Percentiles rank a stretch among this genome's conserved stretches.
Evolutionary conservation across 2,797 vertebrate species (phyloP).

Genomic region (Enteromius paludinosus): DNA sequence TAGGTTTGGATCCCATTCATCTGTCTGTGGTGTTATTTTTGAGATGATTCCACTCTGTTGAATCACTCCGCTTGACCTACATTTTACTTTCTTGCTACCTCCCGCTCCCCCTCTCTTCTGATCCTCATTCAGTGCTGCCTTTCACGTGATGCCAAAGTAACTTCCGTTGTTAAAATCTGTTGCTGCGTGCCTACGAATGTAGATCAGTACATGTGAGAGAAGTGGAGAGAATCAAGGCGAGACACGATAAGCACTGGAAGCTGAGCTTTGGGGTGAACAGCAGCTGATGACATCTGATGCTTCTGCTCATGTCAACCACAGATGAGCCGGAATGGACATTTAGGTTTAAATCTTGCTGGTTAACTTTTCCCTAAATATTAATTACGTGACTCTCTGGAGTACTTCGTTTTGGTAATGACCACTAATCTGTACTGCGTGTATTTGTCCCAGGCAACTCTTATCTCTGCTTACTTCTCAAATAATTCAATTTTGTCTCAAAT

Average conservation of each 20-base stretch:
- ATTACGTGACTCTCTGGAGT: background rate
- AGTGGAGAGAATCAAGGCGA: background rate
- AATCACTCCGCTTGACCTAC: conserved; percentile 3
- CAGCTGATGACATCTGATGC: conserved; percentile 9
- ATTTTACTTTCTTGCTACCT: background rate
- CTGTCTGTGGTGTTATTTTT: background rate
- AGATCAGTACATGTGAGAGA: background rate
- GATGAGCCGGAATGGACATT: background rate
- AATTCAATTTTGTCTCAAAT: background rate
- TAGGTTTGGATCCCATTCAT: background rate
- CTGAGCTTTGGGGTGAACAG: background rate
- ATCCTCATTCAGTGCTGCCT: background rate
- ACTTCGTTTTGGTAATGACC: background rate
- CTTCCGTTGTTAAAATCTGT: conserved; percentile 5
- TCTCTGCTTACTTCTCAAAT: background rate
- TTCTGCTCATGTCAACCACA: background rate
- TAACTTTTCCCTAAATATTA: background rate
- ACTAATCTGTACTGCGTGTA: background rate
- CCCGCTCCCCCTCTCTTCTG: background rate
- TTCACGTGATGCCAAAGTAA: background rate
- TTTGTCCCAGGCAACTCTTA: background rate
- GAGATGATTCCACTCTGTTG: background rate
- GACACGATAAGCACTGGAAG: background rate
- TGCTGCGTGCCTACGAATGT: background rate
- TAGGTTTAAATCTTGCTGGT: background rate